Evolutionary conservation across 2,888 invertebrate species (phyloP).

Genomic region (Eurytoma californica): DNA sequence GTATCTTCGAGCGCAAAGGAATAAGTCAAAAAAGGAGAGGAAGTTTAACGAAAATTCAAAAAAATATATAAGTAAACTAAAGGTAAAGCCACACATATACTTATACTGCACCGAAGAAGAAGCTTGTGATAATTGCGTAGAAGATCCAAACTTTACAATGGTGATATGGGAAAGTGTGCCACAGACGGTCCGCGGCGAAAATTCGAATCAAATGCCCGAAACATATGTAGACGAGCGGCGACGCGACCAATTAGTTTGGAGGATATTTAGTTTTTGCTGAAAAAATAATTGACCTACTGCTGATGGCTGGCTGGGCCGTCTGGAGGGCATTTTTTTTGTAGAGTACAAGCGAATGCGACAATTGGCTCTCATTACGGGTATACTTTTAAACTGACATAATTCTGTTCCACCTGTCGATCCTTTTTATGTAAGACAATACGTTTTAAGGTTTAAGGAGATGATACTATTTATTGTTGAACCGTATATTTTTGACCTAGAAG

Average conservation of each 20-base stretch:
- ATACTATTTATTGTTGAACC: constrained; percentile 39
- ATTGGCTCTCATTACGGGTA: constrained; percentile 49
- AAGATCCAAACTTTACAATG: constrained; percentile 40
- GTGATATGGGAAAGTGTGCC: constrained; percentile 18
- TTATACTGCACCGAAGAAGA: constrained; percentile 10
- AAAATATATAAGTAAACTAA: not conserved
- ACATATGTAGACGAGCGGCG: not conserved
- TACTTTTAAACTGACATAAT: constrained; percentile 44
- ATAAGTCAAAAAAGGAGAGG: not conserved
- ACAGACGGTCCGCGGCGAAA: constrained; percentile 4
- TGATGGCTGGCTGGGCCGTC: not conserved
- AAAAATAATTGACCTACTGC: not conserved
- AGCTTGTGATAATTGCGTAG: constrained; percentile 52
- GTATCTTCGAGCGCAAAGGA: not conserved
- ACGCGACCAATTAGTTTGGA: not conserved
- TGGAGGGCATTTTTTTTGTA: constrained; percentile 30
- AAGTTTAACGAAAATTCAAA: not conserved
- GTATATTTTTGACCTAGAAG: constrained; percentile 25
- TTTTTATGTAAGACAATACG: constrained; percentile 35
- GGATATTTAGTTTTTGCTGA: not conserved
- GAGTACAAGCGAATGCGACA: constrained; percentile 42
- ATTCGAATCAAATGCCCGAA: constrained; percentile 30
- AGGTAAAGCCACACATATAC: constrained; percentile 2
- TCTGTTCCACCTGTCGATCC: constrained; percentile 14
- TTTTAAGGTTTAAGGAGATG: constrained; percentile 34